Evolutionary conservation across 2,113 vertebrate species (phyloP).

Genomic region (Leuciscus idus): DNA sequence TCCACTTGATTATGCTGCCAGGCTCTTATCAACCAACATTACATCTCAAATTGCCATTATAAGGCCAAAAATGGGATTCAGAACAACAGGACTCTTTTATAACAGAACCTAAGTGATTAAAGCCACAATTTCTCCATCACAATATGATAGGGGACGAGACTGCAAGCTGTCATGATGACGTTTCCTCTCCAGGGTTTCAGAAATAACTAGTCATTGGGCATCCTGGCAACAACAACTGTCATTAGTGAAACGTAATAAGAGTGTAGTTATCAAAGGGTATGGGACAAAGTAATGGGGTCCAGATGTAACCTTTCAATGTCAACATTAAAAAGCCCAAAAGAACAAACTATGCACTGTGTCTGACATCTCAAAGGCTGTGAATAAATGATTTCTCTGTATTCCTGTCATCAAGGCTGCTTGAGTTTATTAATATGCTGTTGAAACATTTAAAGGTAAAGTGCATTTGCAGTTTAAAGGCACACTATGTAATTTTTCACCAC

Average conservation of each 20-base stretch:
- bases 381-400: background rate
- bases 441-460: background rate
- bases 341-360: background rate
- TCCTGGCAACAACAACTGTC: slow-evolving; percentile 24
- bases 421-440: background rate
- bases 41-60: slow-evolving; percentile 15
- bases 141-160: slow-evolving; percentile 27
- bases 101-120: slow-evolving; percentile 31
- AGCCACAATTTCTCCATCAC: slow-evolving; percentile 6
- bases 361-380: background rate
- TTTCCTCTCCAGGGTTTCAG: slow-evolving; percentile 21
- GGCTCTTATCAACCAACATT: slow-evolving; percentile 9
- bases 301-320: slow-evolving; percentile 42
- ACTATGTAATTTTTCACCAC: no score
- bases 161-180: slow-evolving; percentile 18
- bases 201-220: slow-evolving; percentile 31
- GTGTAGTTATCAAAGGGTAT: slow-evolving; percentile 32
- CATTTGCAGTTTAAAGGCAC: no score
- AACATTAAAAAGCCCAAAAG: slow-evolving; percentile 1
- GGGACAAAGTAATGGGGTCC: slow-evolving; percentile 27
- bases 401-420: background rate
- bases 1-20: slow-evolving; percentile 8
- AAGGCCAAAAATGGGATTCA: background rate
- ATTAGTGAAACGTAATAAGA: slow-evolving; percentile 41
- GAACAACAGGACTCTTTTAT: background rate